Evolutionary conservation across 1,140 invertebrate species (phyloP), one percentile per base, ranked within the genome.

Genomic region (Papilio xuthus): DNA sequence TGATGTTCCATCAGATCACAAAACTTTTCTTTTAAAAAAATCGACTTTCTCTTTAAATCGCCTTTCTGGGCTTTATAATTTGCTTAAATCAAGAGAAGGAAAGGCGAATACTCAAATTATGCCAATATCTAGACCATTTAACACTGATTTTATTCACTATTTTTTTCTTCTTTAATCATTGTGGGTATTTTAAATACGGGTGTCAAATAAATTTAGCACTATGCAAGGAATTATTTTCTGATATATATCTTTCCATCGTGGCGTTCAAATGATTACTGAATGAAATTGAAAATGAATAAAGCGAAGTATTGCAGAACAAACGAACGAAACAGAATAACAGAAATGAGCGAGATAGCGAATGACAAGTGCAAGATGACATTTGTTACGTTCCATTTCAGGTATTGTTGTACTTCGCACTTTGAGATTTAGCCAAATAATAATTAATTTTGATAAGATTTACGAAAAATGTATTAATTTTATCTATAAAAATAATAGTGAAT

Each of bases 101-200:
- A 89, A 89, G 83, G 63, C 77, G 73, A 76, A 77, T 60, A 18
- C 37, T 63, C 44, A 81, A 84, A 85, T 79, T 84, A 84, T 83
- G 81, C 78, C 78, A 81, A 80, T 84, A 32, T 28, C 77, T 81
- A 80, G 75, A 72, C 69, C 78, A 82, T 78, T 81, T 88, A 88
- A 86, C 83, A 89, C 83, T 88, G 81, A 80, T 83, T 84, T 85
- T 77, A 79, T 85, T 72, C 82, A 83, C 81, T 88, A 84, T 80
- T 71, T 82, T 87, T 87, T 88, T 86, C 84, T 90, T 88, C 82
- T 88, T 88, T 79, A 89, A 81, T 90, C 90, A 92, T 92, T 85
- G 83, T 91, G 83, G 80, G 81, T 85, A 84, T 84, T 86, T 87
- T 42, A 26, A 83, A 79, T 85, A 87, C 85, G 83, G 80, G 84